Base-by-base conservation (phyloP, 2,797 vertebrate species). In the Parotocinclus haroldoi region DNA sequence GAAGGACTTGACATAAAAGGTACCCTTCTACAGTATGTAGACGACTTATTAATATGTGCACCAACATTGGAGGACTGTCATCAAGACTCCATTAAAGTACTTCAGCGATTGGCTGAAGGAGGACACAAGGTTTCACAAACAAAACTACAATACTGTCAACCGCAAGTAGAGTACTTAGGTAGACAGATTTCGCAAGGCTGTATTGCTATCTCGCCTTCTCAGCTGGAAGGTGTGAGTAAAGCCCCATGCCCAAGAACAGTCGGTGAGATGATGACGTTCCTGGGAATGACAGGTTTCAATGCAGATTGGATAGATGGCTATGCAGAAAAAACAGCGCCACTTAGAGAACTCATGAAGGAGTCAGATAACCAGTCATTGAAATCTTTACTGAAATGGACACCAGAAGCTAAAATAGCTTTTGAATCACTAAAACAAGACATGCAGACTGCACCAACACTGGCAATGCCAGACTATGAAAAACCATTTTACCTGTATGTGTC, bases 401-500 rank as follows among this genome's bases (percentile, higher is more conserved):
- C 7, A 12, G 45, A 68, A 9, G 68, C 46, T 1, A 7, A 16
- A 7, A 4, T 58, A 75, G 69, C n/a, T 7, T 42, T 42, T 42
- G 39, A 42, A 42, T 42, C 39, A 6, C 6, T 42, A 6, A 42
- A 42, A 53, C n/a, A 73, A 16, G 52, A 52, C 1, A 14, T 70
- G 11, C 66, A 68, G 4, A 52, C 40, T 8, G 63, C 73, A 1
- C 63, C 70, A 17, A 58, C 70, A 1, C 13, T 72, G 3, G 51
- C 50, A 0, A 3, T 68, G 1, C 70, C 67, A 7, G 55, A 73
- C 7, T 75, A 75, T 7, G 37, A 38, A 1, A 73, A 70, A 13
- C 57, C 60, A 4, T 72, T 75, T 8, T 4, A 58, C 12, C 4
- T 76, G 1, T 69, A 63, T 58, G 76, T 76, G 1, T 36, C 69